Conservation (phyloP, 1,140 invertebrate genomes). For the Aphis gossypii region DNA sequence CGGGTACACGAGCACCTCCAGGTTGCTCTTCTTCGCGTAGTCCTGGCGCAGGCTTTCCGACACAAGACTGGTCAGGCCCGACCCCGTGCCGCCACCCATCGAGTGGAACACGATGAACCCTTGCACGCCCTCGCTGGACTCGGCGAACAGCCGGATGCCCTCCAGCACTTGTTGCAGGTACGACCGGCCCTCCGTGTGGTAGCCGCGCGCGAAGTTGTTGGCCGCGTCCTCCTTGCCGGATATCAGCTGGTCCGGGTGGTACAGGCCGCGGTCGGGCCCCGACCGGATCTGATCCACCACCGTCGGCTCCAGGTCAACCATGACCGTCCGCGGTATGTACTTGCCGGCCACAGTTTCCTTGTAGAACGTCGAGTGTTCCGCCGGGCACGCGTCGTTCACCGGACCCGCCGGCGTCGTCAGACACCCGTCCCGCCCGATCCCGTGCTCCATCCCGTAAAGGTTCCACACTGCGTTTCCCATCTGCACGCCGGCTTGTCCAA, state of each 20-base stretch:
- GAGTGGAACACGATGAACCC: conserved; percentile 80
- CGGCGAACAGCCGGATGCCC: conserved; percentile 3
- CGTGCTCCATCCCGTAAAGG: conserved; percentile 85
- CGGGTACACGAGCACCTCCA: conserved; percentile 58
- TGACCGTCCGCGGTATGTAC: conserved; percentile 81
- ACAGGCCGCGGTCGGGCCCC: conserved; percentile 77
- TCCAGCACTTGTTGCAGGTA: conserved; percentile 62
- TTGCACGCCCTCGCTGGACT: conserved; percentile 1
- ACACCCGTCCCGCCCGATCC: conserved; percentile 75
- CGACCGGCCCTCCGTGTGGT: conserved; percentile 66
- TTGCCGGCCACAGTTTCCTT: conserved; percentile 73
- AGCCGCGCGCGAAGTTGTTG: conserved; percentile 88
- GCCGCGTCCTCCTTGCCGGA: conserved; percentile 88
- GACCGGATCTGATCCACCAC: conserved; percentile 75
- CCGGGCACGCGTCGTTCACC: not conserved
- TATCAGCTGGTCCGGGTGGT: conserved; percentile 80
- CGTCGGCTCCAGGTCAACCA: conserved; percentile 84
- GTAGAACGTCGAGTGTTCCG: conserved; percentile 69
- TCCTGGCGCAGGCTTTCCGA: conserved; percentile 80
- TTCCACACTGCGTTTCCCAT: conserved; percentile 84
- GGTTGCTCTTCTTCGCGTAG: conserved; percentile 74
- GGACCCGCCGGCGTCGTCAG: not conserved
- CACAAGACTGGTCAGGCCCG: conserved; percentile 80
- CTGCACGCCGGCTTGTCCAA: conserved; percentile 81
- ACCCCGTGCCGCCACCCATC: conserved; percentile 83